These are phyloP conservation scores for Zele albiditarsus DNA, from an alignment of 2,888 invertebrate genomes.

Conservation along the genomic window DNA sequence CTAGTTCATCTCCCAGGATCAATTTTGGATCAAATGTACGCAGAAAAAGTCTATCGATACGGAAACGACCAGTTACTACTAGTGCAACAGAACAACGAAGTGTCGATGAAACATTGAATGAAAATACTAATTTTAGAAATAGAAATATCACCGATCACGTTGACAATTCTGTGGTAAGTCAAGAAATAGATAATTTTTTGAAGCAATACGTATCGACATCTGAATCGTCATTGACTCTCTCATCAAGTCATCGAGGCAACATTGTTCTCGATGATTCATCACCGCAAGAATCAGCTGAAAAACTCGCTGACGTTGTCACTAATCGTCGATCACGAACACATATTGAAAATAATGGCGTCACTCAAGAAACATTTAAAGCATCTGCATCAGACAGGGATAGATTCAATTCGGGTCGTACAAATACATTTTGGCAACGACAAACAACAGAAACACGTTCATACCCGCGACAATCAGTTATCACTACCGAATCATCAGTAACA, in stretches of 20 bases:
- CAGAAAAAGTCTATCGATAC: constrained; percentile 59
- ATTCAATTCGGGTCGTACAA: constrained; percentile 1
- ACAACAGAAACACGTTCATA: constrained; percentile 57
- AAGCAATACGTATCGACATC: constrained; percentile 54
- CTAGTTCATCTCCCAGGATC: constrained; percentile 17
- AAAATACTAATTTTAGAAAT: constrained; percentile 13
- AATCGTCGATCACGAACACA: constrained; percentile 55
- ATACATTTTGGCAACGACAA: constrained; percentile 46
- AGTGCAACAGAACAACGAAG: constrained; percentile 46
- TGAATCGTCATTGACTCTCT: constrained; percentile 33
- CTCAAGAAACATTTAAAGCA: constrained; percentile 5
- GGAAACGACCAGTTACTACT: constrained; percentile 58
- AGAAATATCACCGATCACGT: neutral
- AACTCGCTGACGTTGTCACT: constrained; percentile 42
- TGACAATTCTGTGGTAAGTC: constrained; percentile 21
- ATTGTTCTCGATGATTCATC: constrained; percentile 49
- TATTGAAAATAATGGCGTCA: constrained; percentile 46
- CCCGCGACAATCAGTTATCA: constrained; percentile 55
- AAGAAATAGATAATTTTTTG: constrained; percentile 51
- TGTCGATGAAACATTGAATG: constrained; percentile 28
- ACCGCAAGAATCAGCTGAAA: constrained; percentile 52
- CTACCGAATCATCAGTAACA: constrained; percentile 61
- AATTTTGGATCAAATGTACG: constrained; percentile 47
- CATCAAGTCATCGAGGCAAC: constrained; percentile 33
- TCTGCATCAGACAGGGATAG: neutral